Evolutionary conservation across 2,888 invertebrate species (phyloP).

Genomic region (Tethea ocularis): DNA sequence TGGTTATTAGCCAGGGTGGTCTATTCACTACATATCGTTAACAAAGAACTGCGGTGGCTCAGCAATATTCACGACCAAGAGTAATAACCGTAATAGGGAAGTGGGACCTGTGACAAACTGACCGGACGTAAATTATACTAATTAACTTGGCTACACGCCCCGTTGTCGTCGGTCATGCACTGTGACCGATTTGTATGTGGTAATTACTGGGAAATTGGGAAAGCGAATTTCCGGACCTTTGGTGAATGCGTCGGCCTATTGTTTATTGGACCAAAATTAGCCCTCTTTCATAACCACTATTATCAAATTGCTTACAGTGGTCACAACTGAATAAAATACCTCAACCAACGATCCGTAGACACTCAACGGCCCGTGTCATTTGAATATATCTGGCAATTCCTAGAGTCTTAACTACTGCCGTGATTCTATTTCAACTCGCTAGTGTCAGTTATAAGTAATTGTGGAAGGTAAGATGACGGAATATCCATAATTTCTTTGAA

Average conservation of each 20-base stretch:
- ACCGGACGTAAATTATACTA: constrained; percentile 65
- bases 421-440: background rate
- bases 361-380: background rate
- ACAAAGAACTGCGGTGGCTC: constrained; percentile 39
- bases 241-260: constrained; percentile 26
- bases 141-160: constrained; percentile 53
- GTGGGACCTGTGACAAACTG: constrained; percentile 46
- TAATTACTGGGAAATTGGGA: constrained; percentile 51
- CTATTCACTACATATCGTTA: constrained; percentile 18
- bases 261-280: constrained; percentile 20
- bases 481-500: constrained; percentile 31
- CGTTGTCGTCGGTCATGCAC: constrained; percentile 29
- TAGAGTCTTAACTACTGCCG: background rate
- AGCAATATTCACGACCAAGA: constrained; percentile 40
- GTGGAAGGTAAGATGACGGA: constrained; percentile 25
- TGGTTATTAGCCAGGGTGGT: constrained; percentile 18
- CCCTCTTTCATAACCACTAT: constrained; percentile 24
- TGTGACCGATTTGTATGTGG: constrained; percentile 34
- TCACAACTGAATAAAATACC: too few species aligned
- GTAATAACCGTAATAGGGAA: constrained; percentile 39
- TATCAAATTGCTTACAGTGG: constrained; percentile 8
- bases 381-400: background rate
- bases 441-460: too few species aligned
- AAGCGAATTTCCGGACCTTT: constrained; percentile 39
- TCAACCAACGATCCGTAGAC: background rate